These are phyloP conservation scores for Melinaea marsaeus DNA, from an alignment of 2,888 invertebrate genomes.

Conservation along the genomic window DNA sequence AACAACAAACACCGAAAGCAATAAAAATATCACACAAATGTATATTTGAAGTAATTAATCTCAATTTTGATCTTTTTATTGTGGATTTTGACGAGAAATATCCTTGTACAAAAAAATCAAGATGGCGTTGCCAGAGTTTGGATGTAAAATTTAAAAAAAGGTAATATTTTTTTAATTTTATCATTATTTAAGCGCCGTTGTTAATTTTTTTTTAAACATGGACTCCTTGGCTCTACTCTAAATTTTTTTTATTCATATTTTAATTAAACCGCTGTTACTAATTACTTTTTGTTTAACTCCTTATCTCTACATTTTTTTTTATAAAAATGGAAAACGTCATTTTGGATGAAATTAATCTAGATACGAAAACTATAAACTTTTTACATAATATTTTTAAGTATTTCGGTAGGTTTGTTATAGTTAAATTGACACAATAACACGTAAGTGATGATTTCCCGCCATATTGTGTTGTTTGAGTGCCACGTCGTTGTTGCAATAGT, in stretches of 20 bases:
- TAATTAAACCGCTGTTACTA: too few relatives aligned
- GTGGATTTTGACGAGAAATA: too few relatives aligned
- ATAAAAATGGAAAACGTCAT: conserved; percentile 30
- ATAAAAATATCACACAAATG: too few relatives aligned
- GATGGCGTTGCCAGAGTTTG: too few relatives aligned
- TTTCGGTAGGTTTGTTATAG: conserved; percentile 6
- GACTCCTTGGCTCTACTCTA: too few relatives aligned
- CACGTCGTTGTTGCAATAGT: conserved; percentile 6
- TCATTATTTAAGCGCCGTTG: background rate
- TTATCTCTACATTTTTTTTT: conserved; percentile 15
- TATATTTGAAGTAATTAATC: too few relatives aligned
- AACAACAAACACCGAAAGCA: too few relatives aligned
- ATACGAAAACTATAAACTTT: conserved; percentile 1
- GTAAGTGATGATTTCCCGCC: conserved; percentile 5
- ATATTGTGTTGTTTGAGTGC: conserved; percentile 5
- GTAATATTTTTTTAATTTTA: conserved; percentile 12
- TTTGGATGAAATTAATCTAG: conserved; percentile 14
- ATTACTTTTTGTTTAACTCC: conserved; percentile 1
- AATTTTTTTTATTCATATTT: too few relatives aligned
- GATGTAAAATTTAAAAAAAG: conserved; percentile 16
- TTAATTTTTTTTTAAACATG: background rate
- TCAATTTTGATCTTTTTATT: too few relatives aligned
- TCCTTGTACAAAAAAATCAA: too few relatives aligned
- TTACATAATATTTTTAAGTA: conserved; percentile 9
- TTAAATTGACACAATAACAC: background rate